Conservation (phyloP, 2,113 vertebrate species). For the Collichthys lucidus region DNA sequence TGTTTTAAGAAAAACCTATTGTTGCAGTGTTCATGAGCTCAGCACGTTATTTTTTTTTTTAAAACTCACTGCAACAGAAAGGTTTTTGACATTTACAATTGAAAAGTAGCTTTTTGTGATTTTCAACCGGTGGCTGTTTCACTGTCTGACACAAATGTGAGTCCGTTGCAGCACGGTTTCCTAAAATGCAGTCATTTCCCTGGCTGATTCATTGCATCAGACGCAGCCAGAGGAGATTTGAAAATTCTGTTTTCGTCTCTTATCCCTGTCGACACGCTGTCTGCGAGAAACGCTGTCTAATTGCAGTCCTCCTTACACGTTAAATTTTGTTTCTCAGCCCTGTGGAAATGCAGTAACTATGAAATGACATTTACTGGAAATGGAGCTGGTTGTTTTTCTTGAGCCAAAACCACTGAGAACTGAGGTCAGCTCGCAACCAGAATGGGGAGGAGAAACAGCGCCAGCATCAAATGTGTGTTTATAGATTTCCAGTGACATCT, state of each 20-base stretch:
- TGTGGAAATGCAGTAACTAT: constrained; percentile 77
- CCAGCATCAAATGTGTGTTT: constrained; percentile 65
- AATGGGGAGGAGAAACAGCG: constrained; percentile 32
- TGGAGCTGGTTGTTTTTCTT: constrained; percentile 70
- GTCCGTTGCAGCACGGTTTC: constrained; percentile 43
- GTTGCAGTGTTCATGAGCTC: constrained; percentile 3
- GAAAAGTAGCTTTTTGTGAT: constrained; percentile 11
- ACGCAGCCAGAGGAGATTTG: constrained; percentile 38
- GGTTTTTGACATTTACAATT: constrained; percentile 4
- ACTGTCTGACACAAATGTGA: constrained; percentile 19
- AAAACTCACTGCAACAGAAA: constrained; percentile 1
- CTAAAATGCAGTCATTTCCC: constrained; percentile 54
- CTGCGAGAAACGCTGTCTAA: constrained; percentile 69
- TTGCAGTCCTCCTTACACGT: constrained; percentile 70
- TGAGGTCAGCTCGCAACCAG: constrained; percentile 76
- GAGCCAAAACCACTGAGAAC: constrained; percentile 78
- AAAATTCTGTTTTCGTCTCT: constrained; percentile 53
- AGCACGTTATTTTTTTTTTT: neutral
- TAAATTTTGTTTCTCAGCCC: constrained; percentile 70
- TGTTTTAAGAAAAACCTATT: neutral
- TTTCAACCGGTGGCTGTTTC: constrained; percentile 5
- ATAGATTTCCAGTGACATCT: constrained; percentile 78
- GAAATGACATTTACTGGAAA: constrained; percentile 84
- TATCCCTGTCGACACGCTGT: constrained; percentile 62
- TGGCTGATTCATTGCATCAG: constrained; percentile 49